phyloP scores from a whole-genome alignment of 2,113 vertebrate species.

The Sphyrna mokarran region DNA sequence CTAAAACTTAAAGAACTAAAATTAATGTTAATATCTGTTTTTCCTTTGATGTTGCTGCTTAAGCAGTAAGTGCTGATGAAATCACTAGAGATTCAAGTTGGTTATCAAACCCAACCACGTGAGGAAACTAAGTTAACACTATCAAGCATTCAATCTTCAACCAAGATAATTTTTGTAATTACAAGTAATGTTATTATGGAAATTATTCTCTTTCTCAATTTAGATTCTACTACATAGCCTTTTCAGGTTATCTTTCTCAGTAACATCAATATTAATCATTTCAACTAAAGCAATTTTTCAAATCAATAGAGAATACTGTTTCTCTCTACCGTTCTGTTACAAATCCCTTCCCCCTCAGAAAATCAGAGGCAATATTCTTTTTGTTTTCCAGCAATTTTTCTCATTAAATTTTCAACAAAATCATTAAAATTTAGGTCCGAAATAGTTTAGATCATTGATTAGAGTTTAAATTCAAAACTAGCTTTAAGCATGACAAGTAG shows the following conservation, averaged over 20 bases:
- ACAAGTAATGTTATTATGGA: background rate
- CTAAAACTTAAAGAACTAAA: background rate
- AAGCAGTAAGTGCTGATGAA: background rate
- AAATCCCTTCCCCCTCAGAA: background rate
- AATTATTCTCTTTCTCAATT: slow-evolving; percentile 11
- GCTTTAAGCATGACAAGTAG: background rate
- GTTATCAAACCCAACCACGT: background rate
- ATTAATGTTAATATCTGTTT: background rate
- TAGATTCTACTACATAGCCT: background rate
- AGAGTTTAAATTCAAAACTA: background rate
- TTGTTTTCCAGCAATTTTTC: background rate
- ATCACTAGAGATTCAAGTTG: background rate
- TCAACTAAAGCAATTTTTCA: background rate
- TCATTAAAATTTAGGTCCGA: background rate
- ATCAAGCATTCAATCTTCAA: background rate
- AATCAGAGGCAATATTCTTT: background rate
- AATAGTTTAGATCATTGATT: background rate
- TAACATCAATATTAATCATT: background rate
- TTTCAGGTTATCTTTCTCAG: background rate
- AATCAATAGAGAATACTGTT: background rate
- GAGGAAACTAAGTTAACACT: background rate
- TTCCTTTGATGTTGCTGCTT: background rate
- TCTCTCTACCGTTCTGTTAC: background rate
- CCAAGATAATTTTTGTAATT: background rate
- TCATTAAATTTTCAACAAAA: background rate